These are phyloP conservation scores for Adelosebastes latens DNA, from an alignment of 2,797 vertebrate species.

Conservation along the genomic window DNA sequence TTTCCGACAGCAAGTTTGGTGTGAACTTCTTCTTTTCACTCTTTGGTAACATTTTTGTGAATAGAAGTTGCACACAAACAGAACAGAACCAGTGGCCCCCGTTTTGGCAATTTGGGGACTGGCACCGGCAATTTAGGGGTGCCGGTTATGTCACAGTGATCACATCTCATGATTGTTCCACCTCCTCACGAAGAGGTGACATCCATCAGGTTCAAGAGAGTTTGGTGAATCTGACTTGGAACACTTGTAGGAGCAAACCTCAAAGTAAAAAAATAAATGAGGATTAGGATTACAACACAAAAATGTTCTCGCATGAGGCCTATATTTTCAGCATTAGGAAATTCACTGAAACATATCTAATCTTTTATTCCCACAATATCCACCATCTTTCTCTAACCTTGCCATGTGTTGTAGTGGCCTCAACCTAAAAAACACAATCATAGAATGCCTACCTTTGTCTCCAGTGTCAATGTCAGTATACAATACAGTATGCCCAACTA, in stretches of 20 bases:
- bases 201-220: neutral
- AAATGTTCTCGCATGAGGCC: neutral
- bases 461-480: too few relatives aligned
- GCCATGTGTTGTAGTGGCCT: too few relatives aligned
- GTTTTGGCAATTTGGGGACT: neutral
- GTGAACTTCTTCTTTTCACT: neutral
- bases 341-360: neutral
- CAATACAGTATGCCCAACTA: too few relatives aligned
- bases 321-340: neutral
- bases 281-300: too few relatives aligned
- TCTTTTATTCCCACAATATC: neutral
- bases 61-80: neutral
- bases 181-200: neutral
- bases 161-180: neutral
- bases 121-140: neutral
- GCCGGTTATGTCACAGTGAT: too few relatives aligned
- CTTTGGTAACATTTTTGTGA: neutral
- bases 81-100: neutral
- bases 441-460: neutral
- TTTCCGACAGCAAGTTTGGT: neutral
- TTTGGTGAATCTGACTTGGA: too few relatives aligned
- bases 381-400: neutral
- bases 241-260: too few relatives aligned
- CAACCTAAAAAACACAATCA: neutral
- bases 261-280: too few relatives aligned